Evolutionary conservation across 2,797 vertebrate species (phyloP), one percentile per base, ranked within the genome.

Genomic region (Pyrocephalus nanus): DNA sequence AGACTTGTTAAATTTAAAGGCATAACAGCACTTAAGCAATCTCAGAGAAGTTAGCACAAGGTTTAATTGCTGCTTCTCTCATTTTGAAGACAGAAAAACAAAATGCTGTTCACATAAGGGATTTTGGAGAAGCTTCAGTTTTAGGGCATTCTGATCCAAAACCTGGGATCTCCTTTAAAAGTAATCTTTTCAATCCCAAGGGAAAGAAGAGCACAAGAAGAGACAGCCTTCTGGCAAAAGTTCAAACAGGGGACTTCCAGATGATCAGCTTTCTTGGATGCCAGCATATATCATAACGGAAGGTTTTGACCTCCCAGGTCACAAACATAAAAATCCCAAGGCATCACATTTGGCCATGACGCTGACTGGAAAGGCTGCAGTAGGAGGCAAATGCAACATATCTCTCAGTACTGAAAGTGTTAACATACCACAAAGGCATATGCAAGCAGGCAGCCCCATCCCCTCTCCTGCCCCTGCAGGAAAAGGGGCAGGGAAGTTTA

Each of bases 401-500:
- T 32, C 11, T 38, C 60, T 29, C 53, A 84, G 90, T 18, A 73
- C 34, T 0, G 50, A 90, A 96, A 93, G 85, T 29, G 94, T 93
- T 92, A 96, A 87, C 69, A 85, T 57, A 77, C 43, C 69, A 69
- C 62, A 91, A 83, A 42, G 47, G 72, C 61, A 82, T 15, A 78
- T 48, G 57, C 57, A 85, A 92, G 73, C 55, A 60, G 51, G 86
- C 86, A 87, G 93, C 82, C 48, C 45, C 48, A 79, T 51, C 43
- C 54, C 50, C 45, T 64, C 77, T 79, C 74, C 70, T 84, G 86
- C 67, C 62, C 53, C 58, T 73, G 57, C 47, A 93, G 77, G 83
- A 94, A 94, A 93, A 92, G 81, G 80, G 92, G 71, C 76, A 96
- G 72, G 40, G 40, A 94, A 92, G 95, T 96, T 96, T 96, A 87